A percentile compares a stretch with the other conserved stretches of the same genome.
phyloP scores from a whole-genome alignment of 2,797 vertebrate species.

The Stomatorhinus walkeri region DNA sequence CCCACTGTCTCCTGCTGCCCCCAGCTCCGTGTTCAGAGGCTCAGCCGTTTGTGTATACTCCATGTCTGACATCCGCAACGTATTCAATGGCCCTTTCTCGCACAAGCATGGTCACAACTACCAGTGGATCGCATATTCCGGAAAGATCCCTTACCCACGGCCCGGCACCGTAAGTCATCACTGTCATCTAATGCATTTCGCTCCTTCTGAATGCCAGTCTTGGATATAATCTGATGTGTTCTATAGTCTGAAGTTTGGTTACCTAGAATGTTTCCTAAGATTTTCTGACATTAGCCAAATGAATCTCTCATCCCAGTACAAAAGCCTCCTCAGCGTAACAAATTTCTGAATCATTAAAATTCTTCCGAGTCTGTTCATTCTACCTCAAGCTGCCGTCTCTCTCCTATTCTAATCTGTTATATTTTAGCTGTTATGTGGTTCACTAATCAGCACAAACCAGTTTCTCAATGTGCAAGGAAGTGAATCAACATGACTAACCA shows the following conservation, averaged over 20 bases:
- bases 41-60: constrained; percentile 77
- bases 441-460: neutral
- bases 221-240: neutral
- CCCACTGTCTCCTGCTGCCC: neutral
- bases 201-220: neutral
- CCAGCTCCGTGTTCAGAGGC: constrained; percentile 76
- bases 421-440: neutral
- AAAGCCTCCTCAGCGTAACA: neutral
- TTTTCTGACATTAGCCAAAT: neutral
- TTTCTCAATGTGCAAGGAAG: neutral
- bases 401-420: neutral
- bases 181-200: neutral
- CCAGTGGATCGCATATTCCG: constrained; percentile 74
- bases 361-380: neutral
- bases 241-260: neutral
- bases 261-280: neutral
- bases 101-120: constrained; percentile 79
- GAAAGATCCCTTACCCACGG: constrained; percentile 76
- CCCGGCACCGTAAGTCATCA: constrained; percentile 63
- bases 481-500: neutral
- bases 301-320: neutral
- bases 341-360: neutral
- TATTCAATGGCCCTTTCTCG: constrained; percentile 78
- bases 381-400: neutral
- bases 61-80: constrained; percentile 75